Percentiles rank a stretch among this genome's conserved stretches.
These are phyloP conservation scores for Tachysurus fulvidraco DNA, from an alignment of 2,113 vertebrate species.

Conservation along the genomic window DNA sequence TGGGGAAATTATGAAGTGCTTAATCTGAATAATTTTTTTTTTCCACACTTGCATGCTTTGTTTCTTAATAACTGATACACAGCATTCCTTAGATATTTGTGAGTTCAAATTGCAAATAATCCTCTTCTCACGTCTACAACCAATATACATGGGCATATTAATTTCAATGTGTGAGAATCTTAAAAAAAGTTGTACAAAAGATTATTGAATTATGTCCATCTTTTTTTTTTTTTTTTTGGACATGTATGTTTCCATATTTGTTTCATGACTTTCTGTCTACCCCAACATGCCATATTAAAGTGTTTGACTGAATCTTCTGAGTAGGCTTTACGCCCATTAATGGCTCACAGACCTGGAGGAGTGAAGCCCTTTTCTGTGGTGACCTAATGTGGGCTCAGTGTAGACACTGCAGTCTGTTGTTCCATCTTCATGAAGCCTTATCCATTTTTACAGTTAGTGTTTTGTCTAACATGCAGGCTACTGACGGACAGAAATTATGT, in stretches of 20 bases:
- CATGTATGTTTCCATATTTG: neutral
- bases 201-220: too few species aligned
- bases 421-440: neutral
- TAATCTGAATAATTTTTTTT: constrained; percentile 42
- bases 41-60: constrained; percentile 29
- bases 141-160: neutral
- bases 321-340: constrained; percentile 9
- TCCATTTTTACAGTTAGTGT: neutral
- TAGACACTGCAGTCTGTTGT: neutral
- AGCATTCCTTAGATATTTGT: neutral
- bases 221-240: neutral
- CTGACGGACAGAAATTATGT: neutral
- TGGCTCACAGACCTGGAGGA: neutral
- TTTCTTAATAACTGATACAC: constrained; percentile 11
- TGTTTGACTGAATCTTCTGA: constrained; percentile 15
- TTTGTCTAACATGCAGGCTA: neutral
- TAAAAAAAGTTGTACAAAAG: neutral
- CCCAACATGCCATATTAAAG: constrained; percentile 24
- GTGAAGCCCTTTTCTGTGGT: constrained; percentile 24
- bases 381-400: neutral
- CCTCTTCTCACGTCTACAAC: too few species aligned
- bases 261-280: neutral
- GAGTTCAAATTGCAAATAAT: neutral
- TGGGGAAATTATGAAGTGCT: constrained; percentile 45
- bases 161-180: neutral